These are phyloP conservation scores for Pelvicachromis taeniatus DNA, from an alignment of 2,113 vertebrate species.

Conservation along the genomic window DNA sequence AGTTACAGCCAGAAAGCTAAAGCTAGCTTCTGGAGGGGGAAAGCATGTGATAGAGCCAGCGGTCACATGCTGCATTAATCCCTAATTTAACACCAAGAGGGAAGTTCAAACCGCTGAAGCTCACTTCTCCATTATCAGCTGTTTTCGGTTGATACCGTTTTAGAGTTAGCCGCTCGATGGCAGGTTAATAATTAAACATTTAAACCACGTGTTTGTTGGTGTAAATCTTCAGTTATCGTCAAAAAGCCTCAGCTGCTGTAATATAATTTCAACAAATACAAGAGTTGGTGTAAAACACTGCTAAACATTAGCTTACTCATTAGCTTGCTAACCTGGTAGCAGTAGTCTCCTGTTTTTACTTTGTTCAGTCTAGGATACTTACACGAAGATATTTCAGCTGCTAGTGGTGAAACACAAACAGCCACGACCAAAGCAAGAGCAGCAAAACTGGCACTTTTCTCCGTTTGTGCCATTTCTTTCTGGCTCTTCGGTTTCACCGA, in stretches of 20 bases:
- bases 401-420: conserved; percentile 47
- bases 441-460: background rate
- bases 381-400: conserved; percentile 44
- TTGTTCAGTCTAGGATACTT: conserved; percentile 29
- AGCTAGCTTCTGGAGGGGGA: background rate
- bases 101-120: conserved; percentile 56
- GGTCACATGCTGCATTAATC: conserved; percentile 69
- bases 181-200: background rate
- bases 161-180: background rate
- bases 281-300: background rate
- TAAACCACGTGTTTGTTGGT: background rate
- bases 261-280: background rate
- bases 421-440: conserved; percentile 31
- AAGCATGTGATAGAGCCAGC: conserved; percentile 29
- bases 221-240: too few relatives aligned
- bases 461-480: conserved; percentile 19
- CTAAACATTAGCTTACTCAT: background rate
- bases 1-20: background rate
- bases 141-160: too few relatives aligned
- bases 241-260: background rate
- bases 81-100: conserved; percentile 18
- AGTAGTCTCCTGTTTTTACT: background rate
- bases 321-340: background rate
- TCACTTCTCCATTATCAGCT: background rate
- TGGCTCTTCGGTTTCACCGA: background rate